Evolutionary conservation across 1,140 invertebrate species (phyloP), one percentile per base, ranked within the genome.

Genomic region (Drosophila kepulauana): DNA sequence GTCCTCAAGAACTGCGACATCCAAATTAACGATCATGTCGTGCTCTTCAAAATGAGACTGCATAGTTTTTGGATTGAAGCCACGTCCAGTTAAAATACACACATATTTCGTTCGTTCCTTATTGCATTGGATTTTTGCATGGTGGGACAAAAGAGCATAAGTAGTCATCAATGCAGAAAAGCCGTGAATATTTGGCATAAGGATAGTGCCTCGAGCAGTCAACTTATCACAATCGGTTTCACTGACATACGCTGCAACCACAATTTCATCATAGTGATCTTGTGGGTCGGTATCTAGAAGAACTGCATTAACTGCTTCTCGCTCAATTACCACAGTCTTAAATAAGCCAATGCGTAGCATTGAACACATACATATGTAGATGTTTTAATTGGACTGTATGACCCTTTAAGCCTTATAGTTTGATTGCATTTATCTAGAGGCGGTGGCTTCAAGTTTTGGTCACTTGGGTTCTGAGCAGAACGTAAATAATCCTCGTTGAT

Each of bases 121-220:
- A 79, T 96, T 95, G 16, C 94, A 93, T 70, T 95, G 94, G 1
- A 98, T 84, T 25, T 25, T 93, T 98, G 97, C 84, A 96, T 95
- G 70, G 92, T 93, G 0, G 97, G 98, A 33, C 97, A 94, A 93
- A 99, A 99, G 0, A 98, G 93, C 25, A 99, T 88, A n/a, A n/a
- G n/a, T n/a, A 1, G 94, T 92, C 48, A 98, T 93, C 1, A 99
- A 81, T 11, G 96, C 94, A n/a, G n/a, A n/a, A n/a, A n/a, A n/a
- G n/a, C n/a, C n/a, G n/a, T n/a, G n/a, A n/a, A n/a, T n/a, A n/a
- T n/a, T n/a, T n/a, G n/a, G n/a, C n/a, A n/a, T n/a, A n/a, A n/a
- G n/a, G n/a, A n/a, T n/a, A n/a, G n/a, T n/a, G n/a, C n/a, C n/a
- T n/a, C n/a, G n/a, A n/a, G n/a, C n/a, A 95, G 95, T 94, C 45